phyloP scores from a whole-genome alignment of 2,888 invertebrate genomes.

The Cheilosia vulpina region DNA sequence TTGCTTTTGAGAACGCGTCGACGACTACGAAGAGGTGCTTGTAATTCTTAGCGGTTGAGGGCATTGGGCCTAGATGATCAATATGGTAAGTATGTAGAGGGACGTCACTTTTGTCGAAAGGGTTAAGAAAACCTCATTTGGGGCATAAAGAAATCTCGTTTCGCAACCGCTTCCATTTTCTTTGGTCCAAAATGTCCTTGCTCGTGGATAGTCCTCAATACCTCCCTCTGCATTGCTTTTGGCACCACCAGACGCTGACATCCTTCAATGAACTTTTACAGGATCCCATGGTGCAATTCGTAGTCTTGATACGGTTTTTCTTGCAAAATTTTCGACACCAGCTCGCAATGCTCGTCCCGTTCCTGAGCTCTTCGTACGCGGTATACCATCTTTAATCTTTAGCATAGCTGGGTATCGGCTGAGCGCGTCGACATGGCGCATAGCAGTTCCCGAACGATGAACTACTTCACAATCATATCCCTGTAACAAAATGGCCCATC shows the following conservation, averaged over 20 bases:
- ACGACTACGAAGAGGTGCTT: background rate
- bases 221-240: constrained; percentile 5
- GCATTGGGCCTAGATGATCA: constrained; percentile 77
- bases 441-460: no score
- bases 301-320: no score
- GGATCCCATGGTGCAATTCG: no score
- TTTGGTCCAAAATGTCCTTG: background rate
- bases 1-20: constrained; percentile 28
- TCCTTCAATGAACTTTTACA: constrained; percentile 11
- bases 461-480: no score
- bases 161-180: background rate
- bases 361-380: constrained; percentile 12
- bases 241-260: constrained; percentile 6
- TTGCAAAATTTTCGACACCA: no score
- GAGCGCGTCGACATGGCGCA: no score
- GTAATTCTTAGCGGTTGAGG: constrained; percentile 71
- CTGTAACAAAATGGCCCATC: no score
- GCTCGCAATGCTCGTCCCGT: constrained; percentile 16
- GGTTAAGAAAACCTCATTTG: constrained; percentile 76
- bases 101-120: constrained; percentile 77
- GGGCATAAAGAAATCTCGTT: constrained; percentile 20
- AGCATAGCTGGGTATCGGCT: no score
- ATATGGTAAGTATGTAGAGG: constrained; percentile 76
- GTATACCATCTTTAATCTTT: constrained; percentile 28
- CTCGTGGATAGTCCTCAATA: background rate